Percentiles rank a stretch among this genome's conserved stretches.
Evolutionary conservation across 2,113 vertebrate genomes (phyloP).

Genomic region (Psilopogon haemacephalus): DNA sequence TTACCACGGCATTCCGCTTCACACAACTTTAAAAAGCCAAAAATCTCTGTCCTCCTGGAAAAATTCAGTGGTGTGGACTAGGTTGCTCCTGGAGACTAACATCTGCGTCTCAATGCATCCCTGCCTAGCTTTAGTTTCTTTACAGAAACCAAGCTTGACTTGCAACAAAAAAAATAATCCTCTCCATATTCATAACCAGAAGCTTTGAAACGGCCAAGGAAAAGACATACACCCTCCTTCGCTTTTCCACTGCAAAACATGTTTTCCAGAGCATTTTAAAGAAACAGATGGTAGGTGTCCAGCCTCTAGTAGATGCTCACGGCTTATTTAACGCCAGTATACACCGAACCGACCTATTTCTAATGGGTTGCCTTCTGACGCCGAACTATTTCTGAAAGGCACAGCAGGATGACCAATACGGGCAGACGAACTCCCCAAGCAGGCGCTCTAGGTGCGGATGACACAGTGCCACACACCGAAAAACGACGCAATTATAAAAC

Average conservation of each 20-base stretch:
- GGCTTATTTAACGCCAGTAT: neutral
- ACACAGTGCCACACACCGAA: neutral
- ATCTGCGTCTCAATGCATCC: neutral
- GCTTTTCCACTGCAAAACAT: neutral
- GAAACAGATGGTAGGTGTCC: too few species aligned
- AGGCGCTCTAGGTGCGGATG: neutral
- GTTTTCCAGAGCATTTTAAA: neutral
- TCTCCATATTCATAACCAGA: neutral
- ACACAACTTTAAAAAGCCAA: neutral
- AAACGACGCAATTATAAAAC: neutral
- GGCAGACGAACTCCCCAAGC: neutral
- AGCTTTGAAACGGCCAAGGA: neutral
- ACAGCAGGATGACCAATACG: rapidly evolving
- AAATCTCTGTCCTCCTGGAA: neutral
- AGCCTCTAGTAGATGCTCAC: neutral
- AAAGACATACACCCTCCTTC: neutral
- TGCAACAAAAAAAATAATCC: neutral
- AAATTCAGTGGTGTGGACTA: neutral
- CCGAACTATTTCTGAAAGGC: neutral
- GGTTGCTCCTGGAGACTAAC: neutral
- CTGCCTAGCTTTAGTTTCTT: neutral
- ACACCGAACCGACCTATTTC: neutral
- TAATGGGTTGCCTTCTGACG: neutral
- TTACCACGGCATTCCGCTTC: neutral
- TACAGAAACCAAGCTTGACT: neutral